Conservation (phyloP, 2,113 vertebrate species). For the Isurus oxyrinchus region DNA sequence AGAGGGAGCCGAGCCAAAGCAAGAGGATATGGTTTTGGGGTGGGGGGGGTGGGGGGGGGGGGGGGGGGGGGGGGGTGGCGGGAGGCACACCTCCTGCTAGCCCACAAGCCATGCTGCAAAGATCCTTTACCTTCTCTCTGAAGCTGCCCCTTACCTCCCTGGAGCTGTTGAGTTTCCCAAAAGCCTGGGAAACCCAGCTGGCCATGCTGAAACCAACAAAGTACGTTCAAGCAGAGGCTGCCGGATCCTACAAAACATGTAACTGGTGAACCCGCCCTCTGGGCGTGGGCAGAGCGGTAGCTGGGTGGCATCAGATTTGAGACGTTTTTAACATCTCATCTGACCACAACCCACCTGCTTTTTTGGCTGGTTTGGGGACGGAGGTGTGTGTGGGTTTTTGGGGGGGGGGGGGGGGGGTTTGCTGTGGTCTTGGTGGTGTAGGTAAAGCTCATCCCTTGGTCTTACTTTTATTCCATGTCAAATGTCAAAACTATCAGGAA, state of each 20-base stretch:
- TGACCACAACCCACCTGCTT: background rate
- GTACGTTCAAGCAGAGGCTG: background rate
- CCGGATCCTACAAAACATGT: background rate
- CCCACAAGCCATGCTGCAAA: background rate
- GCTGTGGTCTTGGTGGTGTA: too few relatives aligned
- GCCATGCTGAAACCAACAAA: background rate
- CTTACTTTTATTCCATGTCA: background rate
- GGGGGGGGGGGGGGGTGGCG: too few relatives aligned
- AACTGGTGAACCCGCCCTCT: background rate
- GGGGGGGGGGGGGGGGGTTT: too few relatives aligned
- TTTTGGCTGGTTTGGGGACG: background rate
- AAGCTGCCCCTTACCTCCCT: too few relatives aligned
- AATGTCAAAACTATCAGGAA: background rate
- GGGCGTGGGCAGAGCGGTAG: too few relatives aligned
- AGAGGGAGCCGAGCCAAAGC: background rate
- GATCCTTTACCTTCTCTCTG: background rate
- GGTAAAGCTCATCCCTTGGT: background rate
- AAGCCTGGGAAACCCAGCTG: background rate
- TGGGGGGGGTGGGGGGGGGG: too few relatives aligned
- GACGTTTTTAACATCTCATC: background rate
- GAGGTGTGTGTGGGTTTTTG: too few relatives aligned
- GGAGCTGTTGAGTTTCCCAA: too few relatives aligned
- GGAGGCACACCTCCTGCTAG: too few relatives aligned
- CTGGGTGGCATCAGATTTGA: background rate
- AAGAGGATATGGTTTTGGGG: background rate